Evolutionary conservation across 1,140 invertebrate genomes (phyloP), one percentile per base, ranked within the genome.

Genomic region (Panulirus ornatus): DNA sequence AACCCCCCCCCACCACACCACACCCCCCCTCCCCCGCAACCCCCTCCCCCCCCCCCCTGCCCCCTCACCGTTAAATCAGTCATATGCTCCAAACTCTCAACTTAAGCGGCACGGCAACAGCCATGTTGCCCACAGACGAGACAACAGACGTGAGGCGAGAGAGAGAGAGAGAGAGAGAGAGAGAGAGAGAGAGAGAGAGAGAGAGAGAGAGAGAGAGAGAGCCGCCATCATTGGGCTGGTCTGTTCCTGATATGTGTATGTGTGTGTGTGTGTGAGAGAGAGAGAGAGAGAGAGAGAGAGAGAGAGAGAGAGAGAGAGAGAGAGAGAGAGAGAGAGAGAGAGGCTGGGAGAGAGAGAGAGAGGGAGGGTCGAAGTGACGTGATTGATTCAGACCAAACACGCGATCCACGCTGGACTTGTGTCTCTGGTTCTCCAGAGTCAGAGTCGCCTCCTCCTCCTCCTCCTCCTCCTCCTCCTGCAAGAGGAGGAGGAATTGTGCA

Each of bases 361-460:
- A 34, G 27, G 40, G 78, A 54, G 70, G 63, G 79, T 66, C 63
- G 38, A 30, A 83, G 87, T 81, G 78, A 89, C 76, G 63, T 89
- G 87, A 89, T 89, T 89, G 87, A 89, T 89, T 89, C 87, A 83
- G 87, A 75, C 87, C 87, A 73, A 83, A 83, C 87, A 89, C 87
- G 87, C 87, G 66, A 89, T 54, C 76, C 47, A 51, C 40, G 42
- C 79, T 83, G 78, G 87, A 83, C 87, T 89, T 88, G 73, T 82
- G 79, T 89, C 87, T 89, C 85, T 51, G 63, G 75, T 40, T 44
- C 36, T 89, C 54, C 78, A 27, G 22, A 47, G 44, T 47, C n/a
- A n/a, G n/a, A n/a, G n/a, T n/a, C n/a, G n/a, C n/a, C n/a, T n/a
- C n/a, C n/a, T n/a, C n/a, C n/a, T n/a, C n/a, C n/a, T n/a, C n/a